Evolutionary conservation across 2,113 vertebrate genomes (phyloP), one percentile per base, ranked within the genome.

Genomic region (Hystrix brachyura): DNA sequence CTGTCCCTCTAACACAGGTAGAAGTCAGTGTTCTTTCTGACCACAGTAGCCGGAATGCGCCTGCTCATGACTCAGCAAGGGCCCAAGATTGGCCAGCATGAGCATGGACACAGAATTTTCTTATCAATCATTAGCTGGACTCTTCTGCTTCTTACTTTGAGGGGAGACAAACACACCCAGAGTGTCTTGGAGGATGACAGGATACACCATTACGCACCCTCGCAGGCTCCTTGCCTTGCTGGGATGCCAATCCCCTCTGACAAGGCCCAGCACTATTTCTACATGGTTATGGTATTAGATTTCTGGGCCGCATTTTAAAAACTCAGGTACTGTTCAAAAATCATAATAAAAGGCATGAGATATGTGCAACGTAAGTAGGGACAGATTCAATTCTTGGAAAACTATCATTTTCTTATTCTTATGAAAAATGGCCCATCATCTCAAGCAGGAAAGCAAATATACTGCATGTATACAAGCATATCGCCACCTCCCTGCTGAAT

Each of bases 141-240:
- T 92, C 64, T 91, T 83, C 60, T 92, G 83, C 84, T 91, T 67
- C 69, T 92, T 69, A 90, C 81, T 89, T 67, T 84, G 80, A 96
- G 93, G 69, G 51, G 43, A 87, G 43, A 87, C 57, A 87, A 80
- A 74, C 32, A 57, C 34, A 11, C 46, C 15, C 8, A n/a, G 12
- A 62, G 23, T 38, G 64, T 83, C 64, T 81, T 59, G 53, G 72
- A 90, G 15, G 67, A 71, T 29, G 27, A 65, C 55, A 93, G 72
- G 71, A 60, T 13, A 60, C 23, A 91, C 23, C 21, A 89, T 62
- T 87, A 27, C 62, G 86, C 29, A 78, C 25, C 51, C n/a, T 48
- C 69, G 79, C 1, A 34, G 69, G 57, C 53, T 93, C 46, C 46
- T 48, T 51, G 55, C 18, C 64, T 65, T 78, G 60, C 53, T 80